phyloP scores from a whole-genome alignment of 2,113 vertebrate species.

The Cynocephalus volans region DNA sequence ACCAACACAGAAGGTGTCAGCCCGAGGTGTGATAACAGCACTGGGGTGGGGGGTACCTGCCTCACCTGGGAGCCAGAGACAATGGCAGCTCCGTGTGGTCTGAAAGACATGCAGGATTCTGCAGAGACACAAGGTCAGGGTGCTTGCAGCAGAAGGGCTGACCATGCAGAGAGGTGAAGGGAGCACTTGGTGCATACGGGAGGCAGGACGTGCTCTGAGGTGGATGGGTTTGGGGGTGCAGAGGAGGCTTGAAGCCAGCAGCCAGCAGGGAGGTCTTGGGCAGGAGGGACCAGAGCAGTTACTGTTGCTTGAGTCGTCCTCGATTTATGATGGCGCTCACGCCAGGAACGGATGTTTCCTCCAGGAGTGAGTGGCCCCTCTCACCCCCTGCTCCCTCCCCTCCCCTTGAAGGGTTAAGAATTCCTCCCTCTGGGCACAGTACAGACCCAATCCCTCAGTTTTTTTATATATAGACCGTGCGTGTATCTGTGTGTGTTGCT shows the following conservation, averaged over 20 bases:
- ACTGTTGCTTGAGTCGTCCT: rapidly evolving
- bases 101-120: not conserved
- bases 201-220: rapidly evolving
- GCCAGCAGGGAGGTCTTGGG: too few species aligned
- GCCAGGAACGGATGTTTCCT: rapidly evolving
- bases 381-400: rapidly evolving
- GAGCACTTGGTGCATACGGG: rapidly evolving
- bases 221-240: rapidly evolving
- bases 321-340: rapidly evolving
- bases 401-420: too few species aligned
- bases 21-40: rapidly evolving
- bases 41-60: too few species aligned
- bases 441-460: rapidly evolving
- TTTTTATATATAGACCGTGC: too few species aligned
- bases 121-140: too few species aligned
- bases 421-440: rapidly evolving
- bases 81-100: rapidly evolving
- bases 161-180: rapidly evolving
- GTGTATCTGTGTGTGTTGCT: not conserved
- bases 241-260: too few species aligned
- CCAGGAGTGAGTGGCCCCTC: rapidly evolving
- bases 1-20: rapidly evolving
- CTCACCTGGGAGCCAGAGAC: not conserved
- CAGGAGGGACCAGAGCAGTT: rapidly evolving
- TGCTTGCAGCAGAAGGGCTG: rapidly evolving